Evolutionary conservation across 2,113 vertebrate genomes (phyloP).

Genomic region (Malurus melanocephalus): DNA sequence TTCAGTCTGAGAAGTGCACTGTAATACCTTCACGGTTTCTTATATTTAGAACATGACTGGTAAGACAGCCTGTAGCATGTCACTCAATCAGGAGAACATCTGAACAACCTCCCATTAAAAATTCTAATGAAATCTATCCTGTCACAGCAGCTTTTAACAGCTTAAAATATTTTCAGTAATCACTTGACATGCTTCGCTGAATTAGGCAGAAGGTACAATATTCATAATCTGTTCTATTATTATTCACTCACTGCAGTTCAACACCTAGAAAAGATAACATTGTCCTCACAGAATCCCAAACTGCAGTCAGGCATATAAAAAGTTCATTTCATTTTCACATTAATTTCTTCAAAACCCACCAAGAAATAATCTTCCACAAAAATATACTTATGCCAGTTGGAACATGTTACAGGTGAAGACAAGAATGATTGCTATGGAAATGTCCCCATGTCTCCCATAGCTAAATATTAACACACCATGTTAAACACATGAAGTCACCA

Average conservation of each 20-base stretch:
- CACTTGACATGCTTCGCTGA: constrained; percentile 15
- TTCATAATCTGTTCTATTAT: not conserved
- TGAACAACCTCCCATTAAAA: constrained; percentile 41
- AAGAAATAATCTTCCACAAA: not conserved
- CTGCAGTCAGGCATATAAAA: not conserved
- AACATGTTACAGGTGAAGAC: not conserved
- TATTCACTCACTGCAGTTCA: not conserved
- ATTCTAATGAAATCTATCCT: constrained; percentile 45
- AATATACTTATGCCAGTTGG: not conserved
- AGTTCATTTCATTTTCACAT: not conserved
- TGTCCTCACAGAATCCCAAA: not conserved
- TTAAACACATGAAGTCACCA: not conserved
- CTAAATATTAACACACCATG: not conserved
- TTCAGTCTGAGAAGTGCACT: not conserved
- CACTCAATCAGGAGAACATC: constrained; percentile 34
- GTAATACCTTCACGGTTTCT: not conserved
- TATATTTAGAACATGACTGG: constrained; percentile 17
- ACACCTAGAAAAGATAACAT: not conserved
- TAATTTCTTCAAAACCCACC: not conserved
- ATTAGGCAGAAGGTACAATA: not conserved
- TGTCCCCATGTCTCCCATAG: not conserved
- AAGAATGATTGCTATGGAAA: not conserved
- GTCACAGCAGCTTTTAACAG: constrained; percentile 45
- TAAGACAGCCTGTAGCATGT: not conserved
- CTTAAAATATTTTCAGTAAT: constrained; percentile 56